These are phyloP conservation scores for Hippocampus kuda DNA, from an alignment of 2,797 vertebrate species.

Conservation along the genomic window DNA sequence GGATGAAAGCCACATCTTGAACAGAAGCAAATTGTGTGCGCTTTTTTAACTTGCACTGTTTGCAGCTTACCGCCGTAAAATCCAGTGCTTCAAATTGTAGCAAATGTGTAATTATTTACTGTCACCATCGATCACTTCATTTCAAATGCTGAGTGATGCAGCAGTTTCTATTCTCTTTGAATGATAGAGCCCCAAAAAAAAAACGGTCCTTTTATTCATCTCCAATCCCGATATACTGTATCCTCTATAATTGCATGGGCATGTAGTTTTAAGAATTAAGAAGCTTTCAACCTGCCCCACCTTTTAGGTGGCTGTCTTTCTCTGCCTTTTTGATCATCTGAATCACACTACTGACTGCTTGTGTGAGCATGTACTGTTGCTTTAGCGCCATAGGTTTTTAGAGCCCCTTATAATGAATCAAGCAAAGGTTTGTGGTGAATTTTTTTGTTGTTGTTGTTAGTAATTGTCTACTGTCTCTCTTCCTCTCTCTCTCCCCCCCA, in stretches of 20 bases:
- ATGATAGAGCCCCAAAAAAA: neutral
- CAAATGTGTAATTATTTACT: neutral
- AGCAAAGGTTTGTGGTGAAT: neutral
- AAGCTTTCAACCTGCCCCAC: neutral
- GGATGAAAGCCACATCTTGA: neutral
- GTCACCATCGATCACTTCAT: neutral
- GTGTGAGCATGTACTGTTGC: neutral
- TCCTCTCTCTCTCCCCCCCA: neutral
- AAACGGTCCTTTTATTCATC: neutral
- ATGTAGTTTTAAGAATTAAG: neutral
- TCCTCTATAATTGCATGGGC: too few species aligned
- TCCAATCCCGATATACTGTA: neutral
- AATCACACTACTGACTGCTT: neutral
- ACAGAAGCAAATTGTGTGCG: neutral
- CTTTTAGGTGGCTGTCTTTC: neutral
- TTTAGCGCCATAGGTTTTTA: neutral
- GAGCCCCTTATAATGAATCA: neutral
- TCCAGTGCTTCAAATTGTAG: neutral
- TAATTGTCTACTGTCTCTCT: neutral
- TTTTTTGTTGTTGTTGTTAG: neutral
- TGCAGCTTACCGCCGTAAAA: neutral
- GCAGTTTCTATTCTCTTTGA: conserved; percentile 11
- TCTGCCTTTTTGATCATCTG: neutral
- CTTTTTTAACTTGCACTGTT: neutral
- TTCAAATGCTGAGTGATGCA: neutral